Evolutionary conservation across 2,113 vertebrate species (phyloP), one percentile per base, ranked within the genome.

Genomic region (Daubentonia madagascariensis): DNA sequence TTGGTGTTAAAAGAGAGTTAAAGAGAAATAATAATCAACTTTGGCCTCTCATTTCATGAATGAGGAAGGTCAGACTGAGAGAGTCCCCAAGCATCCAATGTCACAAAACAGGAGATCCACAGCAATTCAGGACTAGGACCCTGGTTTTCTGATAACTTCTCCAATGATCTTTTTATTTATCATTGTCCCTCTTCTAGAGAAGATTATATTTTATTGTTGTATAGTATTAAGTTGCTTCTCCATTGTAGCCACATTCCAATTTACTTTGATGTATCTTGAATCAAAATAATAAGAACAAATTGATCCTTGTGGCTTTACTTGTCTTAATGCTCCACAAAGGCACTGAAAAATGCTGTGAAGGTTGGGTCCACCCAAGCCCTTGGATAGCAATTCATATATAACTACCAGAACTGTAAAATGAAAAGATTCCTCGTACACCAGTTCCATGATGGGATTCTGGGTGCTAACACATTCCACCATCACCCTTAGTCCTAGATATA

Each of bases 1-100:
- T 61, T 76, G 28, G 35, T 57, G 50, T 68, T 90, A 93, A 97
- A 96, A 96, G 43, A 89, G 32, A 96, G 95, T 92, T 90, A 83
- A n/a, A 54, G 50, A 79, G 40, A 96, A 96, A 81, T 91, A 96
- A 81, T 91, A 65, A 87, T 52, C 68, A 48, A 37, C 13, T 76
- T 75, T 48, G 20, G 50, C 22, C 8, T 93, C 65, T 91, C 40
- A 72, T 76, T 67, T 91, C 35, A 80, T 73, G 32, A 78, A 43
- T 61, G 52, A 90, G 32, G 52, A 92, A 98, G 81, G 1, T 35
- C 67, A 96, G 35, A 85, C 57, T 18, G 59, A 57, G n/a, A 86
- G 50, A 52, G 16, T 54, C 54, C n/a, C 61, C 40, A 67, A 83
- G 76, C 8, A 72, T 67, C 17, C 32, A 50, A 35, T 75, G 17